Percentiles rank a stretch among this genome's conserved stretches.
phyloP scores from a whole-genome alignment of 1,140 invertebrate species.

The Cyclina sinensis region DNA sequence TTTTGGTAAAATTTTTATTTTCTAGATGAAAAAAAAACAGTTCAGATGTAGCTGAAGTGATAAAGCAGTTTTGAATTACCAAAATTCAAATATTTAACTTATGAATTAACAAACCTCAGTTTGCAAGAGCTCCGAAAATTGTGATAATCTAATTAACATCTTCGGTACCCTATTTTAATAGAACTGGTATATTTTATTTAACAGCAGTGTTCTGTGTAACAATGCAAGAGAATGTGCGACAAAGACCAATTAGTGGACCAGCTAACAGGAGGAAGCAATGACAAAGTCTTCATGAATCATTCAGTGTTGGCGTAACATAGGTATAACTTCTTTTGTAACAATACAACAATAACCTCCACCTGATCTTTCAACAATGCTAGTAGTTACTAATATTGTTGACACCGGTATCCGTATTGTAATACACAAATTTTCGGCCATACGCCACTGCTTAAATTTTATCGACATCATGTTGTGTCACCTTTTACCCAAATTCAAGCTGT shows the following conservation, averaged over 20 bases:
- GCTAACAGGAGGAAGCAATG: not conserved
- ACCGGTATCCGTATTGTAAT: not conserved
- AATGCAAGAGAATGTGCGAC: no score
- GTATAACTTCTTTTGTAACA: not conserved
- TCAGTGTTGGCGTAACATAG: not conserved
- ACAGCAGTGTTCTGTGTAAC: no score
- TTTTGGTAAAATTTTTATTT: no score
- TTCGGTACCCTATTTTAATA: no score
- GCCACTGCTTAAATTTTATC: not conserved
- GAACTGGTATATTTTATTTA: no score
- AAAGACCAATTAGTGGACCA: not conserved
- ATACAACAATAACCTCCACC: not conserved
- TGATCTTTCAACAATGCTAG: not conserved
- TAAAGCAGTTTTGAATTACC: no score
- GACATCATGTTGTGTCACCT: constrained; percentile 17
- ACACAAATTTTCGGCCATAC: constrained; percentile 22
- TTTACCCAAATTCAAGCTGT: constrained; percentile 43
- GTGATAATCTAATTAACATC: no score
- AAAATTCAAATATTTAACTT: no score
- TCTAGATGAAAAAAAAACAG: no score
- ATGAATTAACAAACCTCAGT: no score
- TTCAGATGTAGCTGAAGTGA: no score
- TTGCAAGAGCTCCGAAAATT: no score
- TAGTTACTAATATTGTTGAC: not conserved
- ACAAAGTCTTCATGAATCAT: not conserved